A percentile compares a stretch with the other conserved stretches of the same genome.
Evolutionary conservation across 2,888 invertebrate species (phyloP).

Genomic region (Yponomeuta malinellus): DNA sequence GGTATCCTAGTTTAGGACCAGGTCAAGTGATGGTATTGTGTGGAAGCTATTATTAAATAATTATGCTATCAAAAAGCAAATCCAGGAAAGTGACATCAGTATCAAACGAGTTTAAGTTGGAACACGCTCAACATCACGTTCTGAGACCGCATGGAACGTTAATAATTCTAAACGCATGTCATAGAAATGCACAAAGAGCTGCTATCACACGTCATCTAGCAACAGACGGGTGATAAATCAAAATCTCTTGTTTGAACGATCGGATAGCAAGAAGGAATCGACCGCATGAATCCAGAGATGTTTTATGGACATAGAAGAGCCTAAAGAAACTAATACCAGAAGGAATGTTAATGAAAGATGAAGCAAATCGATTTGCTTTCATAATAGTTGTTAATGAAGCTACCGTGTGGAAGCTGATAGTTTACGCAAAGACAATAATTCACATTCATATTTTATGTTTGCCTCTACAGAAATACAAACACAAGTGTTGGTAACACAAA

Average conservation of each 20-base stretch:
- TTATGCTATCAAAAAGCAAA: no score
- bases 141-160: neutral
- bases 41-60: no score
- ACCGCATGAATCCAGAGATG: neutral
- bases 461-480: neutral
- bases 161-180: neutral
- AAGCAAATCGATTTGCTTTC: neutral
- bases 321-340: neutral
- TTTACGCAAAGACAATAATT: neutral
- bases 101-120: no score
- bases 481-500: slow-evolving; percentile 18
- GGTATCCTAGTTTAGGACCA: no score
- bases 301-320: neutral
- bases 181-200: slow-evolving; percentile 32
- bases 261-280: neutral
- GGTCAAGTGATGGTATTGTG: no score
- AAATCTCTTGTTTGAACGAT: slow-evolving; percentile 28
- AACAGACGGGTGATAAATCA: slow-evolving; percentile 53
- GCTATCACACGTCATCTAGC: slow-evolving; percentile 41
- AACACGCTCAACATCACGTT: neutral
- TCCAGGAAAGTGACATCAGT: no score
- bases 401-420: neutral
- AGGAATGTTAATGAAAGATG: neutral
- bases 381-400: slow-evolving; percentile 10
- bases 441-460: neutral